Percentiles rank a stretch among this genome's conserved stretches.
These are phyloP conservation scores for Plebejus melissa DNA, from an alignment of 2,888 invertebrate species.

Conservation along the genomic window DNA sequence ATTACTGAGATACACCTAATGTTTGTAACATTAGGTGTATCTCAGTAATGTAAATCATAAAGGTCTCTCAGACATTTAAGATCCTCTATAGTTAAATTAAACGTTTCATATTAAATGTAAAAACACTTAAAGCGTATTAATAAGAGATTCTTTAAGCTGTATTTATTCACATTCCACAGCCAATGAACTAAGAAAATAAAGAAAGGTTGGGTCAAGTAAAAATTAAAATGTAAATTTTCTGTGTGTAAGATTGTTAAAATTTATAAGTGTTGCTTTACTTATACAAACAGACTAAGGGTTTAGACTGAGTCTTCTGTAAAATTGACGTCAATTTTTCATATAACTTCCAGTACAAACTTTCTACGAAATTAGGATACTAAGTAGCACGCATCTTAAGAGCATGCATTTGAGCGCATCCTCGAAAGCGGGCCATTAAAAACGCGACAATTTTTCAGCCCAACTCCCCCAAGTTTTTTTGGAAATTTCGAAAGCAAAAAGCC, in stretches of 20 bases:
- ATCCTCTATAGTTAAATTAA: neutral
- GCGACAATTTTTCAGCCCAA: neutral
- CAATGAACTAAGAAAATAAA: neutral
- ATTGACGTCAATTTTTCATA: neutral
- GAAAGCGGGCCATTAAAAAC: neutral
- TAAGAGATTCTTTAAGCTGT: neutral
- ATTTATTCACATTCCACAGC: neutral
- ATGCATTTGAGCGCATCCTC: neutral
- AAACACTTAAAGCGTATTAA: neutral
- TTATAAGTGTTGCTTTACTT: too few species aligned
- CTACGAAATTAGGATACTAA: neutral
- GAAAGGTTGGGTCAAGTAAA: neutral
- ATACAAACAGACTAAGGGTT: too few species aligned
- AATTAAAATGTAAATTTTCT: neutral
- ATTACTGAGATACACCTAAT: too few species aligned
- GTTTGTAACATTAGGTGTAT: slow-evolving; percentile 27
- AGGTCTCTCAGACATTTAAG: slow-evolving; percentile 22
- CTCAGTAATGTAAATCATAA: slow-evolving; percentile 28
- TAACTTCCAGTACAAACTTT: neutral
- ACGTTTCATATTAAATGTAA: neutral
- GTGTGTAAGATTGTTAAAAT: neutral
- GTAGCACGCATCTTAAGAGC: neutral
- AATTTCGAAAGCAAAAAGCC: slow-evolving; percentile 25
- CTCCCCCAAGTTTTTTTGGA: neutral
- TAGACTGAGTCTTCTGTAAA: too few species aligned